Evolutionary conservation across 2,888 invertebrate species (phyloP).

Genomic region (Gastrophysa polygoni): DNA sequence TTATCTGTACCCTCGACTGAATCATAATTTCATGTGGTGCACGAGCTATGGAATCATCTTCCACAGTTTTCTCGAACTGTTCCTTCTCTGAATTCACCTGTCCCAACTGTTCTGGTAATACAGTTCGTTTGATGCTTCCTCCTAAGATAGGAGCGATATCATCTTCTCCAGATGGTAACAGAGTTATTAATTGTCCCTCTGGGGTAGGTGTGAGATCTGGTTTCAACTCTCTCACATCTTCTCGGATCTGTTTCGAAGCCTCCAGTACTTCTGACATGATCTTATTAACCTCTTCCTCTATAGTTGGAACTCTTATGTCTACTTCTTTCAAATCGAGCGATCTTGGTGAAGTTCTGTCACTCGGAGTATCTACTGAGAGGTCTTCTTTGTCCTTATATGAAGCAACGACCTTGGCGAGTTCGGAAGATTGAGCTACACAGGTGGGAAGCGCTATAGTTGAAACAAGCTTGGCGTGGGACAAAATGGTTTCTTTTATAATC

Average conservation of each 20-base stretch:
- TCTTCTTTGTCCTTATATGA: slow-evolving; percentile 14
- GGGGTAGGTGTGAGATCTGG: slow-evolving; percentile 63
- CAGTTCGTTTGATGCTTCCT: no score
- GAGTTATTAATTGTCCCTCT: slow-evolving; percentile 55
- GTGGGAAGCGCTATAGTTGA: slow-evolving; percentile 48
- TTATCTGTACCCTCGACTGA: slow-evolving; percentile 18
- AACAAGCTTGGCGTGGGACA: slow-evolving; percentile 48
- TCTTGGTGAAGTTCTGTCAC: slow-evolving; percentile 32
- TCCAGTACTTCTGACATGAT: slow-evolving; percentile 60
- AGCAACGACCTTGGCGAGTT: slow-evolving; percentile 32
- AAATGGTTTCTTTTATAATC: slow-evolving; percentile 47
- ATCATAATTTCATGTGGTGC: slow-evolving; percentile 13
- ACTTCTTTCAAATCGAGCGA: slow-evolving; percentile 29
- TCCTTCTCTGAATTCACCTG: background rate
- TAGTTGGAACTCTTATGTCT: slow-evolving; percentile 30
- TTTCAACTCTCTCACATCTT: slow-evolving; percentile 60
- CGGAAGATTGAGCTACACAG: slow-evolving; percentile 33
- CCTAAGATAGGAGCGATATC: no score
- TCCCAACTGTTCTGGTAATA: no score
- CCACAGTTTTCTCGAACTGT: background rate
- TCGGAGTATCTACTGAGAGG: slow-evolving; percentile 5
- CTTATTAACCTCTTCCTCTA: slow-evolving; percentile 52
- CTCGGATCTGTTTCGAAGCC: slow-evolving; percentile 59
- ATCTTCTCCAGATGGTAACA: no score
- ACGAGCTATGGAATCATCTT: background rate